These are phyloP conservation scores for Coluber constrictor DNA, from an alignment of 2,797 vertebrate species.

Conservation along the genomic window DNA sequence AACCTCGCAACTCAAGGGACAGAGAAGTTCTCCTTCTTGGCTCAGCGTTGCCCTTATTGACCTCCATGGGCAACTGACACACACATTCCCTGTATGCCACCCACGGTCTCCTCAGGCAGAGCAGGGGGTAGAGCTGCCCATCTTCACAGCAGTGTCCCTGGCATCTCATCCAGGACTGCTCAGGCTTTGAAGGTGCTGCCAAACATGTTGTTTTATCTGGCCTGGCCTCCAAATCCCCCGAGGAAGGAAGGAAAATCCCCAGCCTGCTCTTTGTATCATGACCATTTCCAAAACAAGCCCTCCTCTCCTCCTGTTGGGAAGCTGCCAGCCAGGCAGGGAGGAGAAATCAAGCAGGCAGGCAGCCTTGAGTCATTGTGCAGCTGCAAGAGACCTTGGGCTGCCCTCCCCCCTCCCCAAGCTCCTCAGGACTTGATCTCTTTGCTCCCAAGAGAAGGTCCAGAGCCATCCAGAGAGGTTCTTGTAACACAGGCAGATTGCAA, in stretches of 20 bases:
- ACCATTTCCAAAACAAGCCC: background rate
- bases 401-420: background rate
- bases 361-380: background rate
- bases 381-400: background rate
- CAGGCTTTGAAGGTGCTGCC: background rate
- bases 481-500: background rate
- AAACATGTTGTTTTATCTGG: background rate
- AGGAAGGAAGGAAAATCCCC: background rate
- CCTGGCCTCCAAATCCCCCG: background rate
- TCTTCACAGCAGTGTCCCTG: background rate
- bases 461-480: background rate
- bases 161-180: background rate
- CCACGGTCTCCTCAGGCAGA: background rate
- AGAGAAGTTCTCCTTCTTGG: background rate
- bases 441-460: background rate
- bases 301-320: background rate
- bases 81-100: background rate
- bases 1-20: background rate
- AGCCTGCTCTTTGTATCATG: background rate
- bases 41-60: background rate
- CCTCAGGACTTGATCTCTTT: background rate
- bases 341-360: background rate
- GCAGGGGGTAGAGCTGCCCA: background rate
- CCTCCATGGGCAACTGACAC: background rate
- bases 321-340: background rate